These are phyloP conservation scores for Schizopygopsis pylzovi DNA, from an alignment of 2,797 vertebrate genomes.

Conservation along the genomic window DNA sequence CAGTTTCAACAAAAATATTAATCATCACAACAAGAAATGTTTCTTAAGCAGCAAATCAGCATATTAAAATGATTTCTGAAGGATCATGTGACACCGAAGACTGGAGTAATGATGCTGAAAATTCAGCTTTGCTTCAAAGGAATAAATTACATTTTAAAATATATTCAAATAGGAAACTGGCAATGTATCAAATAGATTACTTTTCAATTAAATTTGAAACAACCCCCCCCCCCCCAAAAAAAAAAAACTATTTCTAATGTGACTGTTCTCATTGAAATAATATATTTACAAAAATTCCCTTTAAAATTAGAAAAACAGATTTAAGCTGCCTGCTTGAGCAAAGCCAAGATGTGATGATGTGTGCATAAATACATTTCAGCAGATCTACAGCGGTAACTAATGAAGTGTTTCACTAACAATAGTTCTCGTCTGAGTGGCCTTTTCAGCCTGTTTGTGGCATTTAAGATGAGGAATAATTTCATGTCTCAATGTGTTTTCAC, in stretches of 20 bases:
- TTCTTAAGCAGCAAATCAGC: background rate
- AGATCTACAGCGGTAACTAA: slow-evolving; percentile 68
- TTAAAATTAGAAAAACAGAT: background rate
- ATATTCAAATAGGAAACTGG: background rate
- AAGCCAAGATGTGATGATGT: background rate
- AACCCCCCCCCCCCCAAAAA: too few species aligned
- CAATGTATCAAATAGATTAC: background rate
- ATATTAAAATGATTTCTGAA: background rate
- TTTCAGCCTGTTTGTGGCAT: slow-evolving; percentile 80
- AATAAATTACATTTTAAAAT: background rate
- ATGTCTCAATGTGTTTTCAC: slow-evolving; percentile 81
- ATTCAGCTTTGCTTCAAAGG: background rate
- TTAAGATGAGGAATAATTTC: slow-evolving; percentile 84
- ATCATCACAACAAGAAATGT: background rate
- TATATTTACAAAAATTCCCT: background rate
- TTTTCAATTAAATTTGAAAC: background rate
- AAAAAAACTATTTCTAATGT: background rate
- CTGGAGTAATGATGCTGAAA: background rate
- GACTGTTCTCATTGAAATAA: background rate
- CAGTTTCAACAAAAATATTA: too few species aligned
- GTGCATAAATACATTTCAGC: slow-evolving; percentile 28
- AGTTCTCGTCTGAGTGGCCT: slow-evolving; percentile 75
- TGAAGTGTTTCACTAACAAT: slow-evolving; percentile 76
- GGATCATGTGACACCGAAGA: background rate
- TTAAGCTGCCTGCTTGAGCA: background rate